Conservation (phyloP, 1,140 invertebrate genomes). For the Diprion similis region DNA sequence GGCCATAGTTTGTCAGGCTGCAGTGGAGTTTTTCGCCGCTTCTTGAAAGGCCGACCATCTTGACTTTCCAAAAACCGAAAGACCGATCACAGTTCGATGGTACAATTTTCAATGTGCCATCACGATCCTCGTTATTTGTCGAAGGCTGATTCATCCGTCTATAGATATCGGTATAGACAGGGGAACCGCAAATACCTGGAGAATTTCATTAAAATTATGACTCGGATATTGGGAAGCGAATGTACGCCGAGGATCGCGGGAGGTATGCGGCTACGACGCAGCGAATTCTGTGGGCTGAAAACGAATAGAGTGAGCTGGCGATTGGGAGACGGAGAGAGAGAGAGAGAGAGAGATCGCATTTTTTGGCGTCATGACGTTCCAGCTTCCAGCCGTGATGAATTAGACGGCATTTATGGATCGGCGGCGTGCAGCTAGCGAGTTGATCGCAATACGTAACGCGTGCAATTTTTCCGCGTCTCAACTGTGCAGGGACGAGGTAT, state of each 20-base stretch:
- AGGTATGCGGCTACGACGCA: conserved; percentile 4
- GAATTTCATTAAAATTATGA: conserved; percentile 56
- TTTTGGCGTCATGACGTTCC: conserved; percentile 2
- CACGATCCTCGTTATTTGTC: conserved; percentile 27
- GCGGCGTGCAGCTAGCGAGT: too few relatives aligned
- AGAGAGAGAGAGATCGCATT: neutral
- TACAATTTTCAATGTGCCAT: neutral
- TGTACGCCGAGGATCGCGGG: conserved; percentile 33
- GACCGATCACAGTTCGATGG: neutral
- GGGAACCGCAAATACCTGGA: conserved; percentile 34
- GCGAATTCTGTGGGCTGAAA: neutral
- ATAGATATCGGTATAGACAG: conserved; percentile 26
- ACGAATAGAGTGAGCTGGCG: too few relatives aligned
- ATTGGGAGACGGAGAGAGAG: neutral
- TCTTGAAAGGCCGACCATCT: too few relatives aligned
- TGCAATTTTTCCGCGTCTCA: too few relatives aligned
- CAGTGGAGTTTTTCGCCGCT: too few relatives aligned
- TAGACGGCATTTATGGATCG: neutral
- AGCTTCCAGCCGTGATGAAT: neutral
- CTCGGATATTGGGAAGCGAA: conserved; percentile 45
- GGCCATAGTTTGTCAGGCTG: too few relatives aligned
- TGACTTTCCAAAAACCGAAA: too few relatives aligned
- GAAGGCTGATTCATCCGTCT: conserved; percentile 35
- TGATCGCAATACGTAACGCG: too few relatives aligned
- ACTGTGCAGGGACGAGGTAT: too few relatives aligned